Base-by-base conservation (phyloP, 2,797 vertebrate species). In the Pangasius djambal region DNA sequence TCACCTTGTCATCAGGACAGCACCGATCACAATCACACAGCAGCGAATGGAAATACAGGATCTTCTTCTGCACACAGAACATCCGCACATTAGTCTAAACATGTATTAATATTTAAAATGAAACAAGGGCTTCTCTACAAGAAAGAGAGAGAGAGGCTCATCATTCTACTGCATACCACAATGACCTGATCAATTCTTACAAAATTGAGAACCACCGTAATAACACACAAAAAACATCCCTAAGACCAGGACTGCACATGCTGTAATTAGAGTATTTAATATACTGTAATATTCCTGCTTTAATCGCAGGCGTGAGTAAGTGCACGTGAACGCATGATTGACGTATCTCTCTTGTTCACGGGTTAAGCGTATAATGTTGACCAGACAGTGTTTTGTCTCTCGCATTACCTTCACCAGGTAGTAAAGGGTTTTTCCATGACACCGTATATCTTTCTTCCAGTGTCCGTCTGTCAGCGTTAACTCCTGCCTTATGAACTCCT, bases 401-500 rank as follows among this genome's bases (percentile, higher is more conserved):
- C 4, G 13, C 28, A 52, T 79, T 92, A 96, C 95, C 94, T 94
- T 6, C 40, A 89, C 10, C n/a, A 96, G 93, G 20, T 34, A 78
- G 63, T n/a, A 2, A 2, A 96, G 86, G 0, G 94, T 91, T 75
- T 87, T 57, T 75, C 93, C 95, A 0, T 95, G 83, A 8, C 92
- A 95, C 55, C 13, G 6, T 89, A 96, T 95, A 65, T 94, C 91
- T 86, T 83, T 95, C 89, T 37, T 94, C 96, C 95, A 96, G 72
- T 18, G 40, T 48, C 48, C 28, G 0, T 92, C 57, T 0, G 52
- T 22, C 28, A 86, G 78, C 65, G 31, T 1, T 0, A 44, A 57
- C 0, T 88, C 92, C 86, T 86, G 44, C 12, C 40, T 84, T 12
- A 93, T 9, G 88, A 96, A 96, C 74, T 95, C 93, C 48, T 16